A percentile compares a stretch with the other conserved stretches of the same genome.
phyloP scores from a whole-genome alignment of 2,113 vertebrate species.

The Rhynchomys soricoides region DNA sequence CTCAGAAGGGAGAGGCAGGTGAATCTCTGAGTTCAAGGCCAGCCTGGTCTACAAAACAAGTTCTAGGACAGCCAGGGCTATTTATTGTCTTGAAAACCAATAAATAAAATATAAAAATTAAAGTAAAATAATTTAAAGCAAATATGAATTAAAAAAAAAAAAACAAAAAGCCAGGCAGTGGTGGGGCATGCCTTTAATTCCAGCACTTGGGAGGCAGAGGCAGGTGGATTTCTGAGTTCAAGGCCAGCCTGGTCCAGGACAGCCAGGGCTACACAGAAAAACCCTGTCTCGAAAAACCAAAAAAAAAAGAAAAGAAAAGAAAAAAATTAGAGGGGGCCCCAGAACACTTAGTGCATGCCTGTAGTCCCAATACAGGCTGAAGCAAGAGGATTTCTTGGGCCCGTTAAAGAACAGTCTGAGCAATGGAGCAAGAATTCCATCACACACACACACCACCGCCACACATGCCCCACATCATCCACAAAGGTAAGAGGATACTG shows the following conservation, averaged over 20 bases:
- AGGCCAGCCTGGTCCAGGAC: too few relatives aligned
- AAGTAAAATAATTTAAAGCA: not conserved
- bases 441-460: not conserved
- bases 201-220: too few relatives aligned
- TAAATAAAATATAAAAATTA: not conserved
- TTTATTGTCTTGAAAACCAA: not conserved
- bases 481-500: not conserved
- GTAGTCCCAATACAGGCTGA: not conserved
- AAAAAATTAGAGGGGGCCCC: not conserved
- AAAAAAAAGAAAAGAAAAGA: not conserved
- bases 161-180: too few relatives aligned
- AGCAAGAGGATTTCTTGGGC: not conserved
- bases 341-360: not conserved
- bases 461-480: not conserved
- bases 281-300: not conserved
- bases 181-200: too few relatives aligned
- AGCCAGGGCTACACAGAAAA: not conserved
- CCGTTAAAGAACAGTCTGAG: not conserved
- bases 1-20: not conserved
- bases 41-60: not conserved
- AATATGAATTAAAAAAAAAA: not conserved
- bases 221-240: too few relatives aligned
- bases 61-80: not conserved
- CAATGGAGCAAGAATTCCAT: not conserved
- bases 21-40: not conserved